phyloP scores from a whole-genome alignment of 1,140 invertebrate genomes.

The Drosophila arawakana region DNA sequence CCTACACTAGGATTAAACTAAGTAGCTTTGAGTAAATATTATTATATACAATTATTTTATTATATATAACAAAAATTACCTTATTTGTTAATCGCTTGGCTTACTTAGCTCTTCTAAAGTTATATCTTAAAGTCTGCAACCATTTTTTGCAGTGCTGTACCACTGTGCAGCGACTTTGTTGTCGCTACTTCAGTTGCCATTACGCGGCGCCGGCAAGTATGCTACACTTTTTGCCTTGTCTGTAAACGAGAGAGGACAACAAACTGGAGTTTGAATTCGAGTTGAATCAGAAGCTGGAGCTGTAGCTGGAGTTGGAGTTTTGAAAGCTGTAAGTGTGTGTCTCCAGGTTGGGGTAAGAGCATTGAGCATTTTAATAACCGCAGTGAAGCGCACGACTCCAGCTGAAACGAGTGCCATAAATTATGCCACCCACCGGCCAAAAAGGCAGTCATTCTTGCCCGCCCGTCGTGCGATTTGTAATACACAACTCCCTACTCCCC shows the following conservation, averaged over 20 bases:
- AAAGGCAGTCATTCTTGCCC: slow-evolving; percentile 62
- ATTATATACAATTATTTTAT: too few species aligned
- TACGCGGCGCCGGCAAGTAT: slow-evolving; percentile 73
- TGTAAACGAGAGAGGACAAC: slow-evolving; percentile 45
- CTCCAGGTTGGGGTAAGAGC: slow-evolving; percentile 67
- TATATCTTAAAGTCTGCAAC: background rate
- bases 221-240: slow-evolving; percentile 74
- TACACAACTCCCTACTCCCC: slow-evolving; percentile 50
- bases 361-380: slow-evolving; percentile 82
- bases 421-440: slow-evolving; percentile 76
- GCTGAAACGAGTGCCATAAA: slow-evolving; percentile 65
- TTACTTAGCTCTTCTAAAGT: background rate
- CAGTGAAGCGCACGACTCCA: slow-evolving; percentile 50
- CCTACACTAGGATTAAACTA: background rate
- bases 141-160: background rate
- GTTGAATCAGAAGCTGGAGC: slow-evolving; percentile 20
- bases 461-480: slow-evolving; percentile 79
- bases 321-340: slow-evolving; percentile 12
- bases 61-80: too few species aligned
- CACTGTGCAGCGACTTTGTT: slow-evolving; percentile 47
- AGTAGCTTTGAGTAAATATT: too few species aligned
- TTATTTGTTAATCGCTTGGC: too few species aligned
- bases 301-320: slow-evolving; percentile 9
- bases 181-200: slow-evolving; percentile 73
- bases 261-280: slow-evolving; percentile 48